Conservation (phyloP, 2,113 vertebrate genomes). For the Machaerirhynchus nigripectus region DNA sequence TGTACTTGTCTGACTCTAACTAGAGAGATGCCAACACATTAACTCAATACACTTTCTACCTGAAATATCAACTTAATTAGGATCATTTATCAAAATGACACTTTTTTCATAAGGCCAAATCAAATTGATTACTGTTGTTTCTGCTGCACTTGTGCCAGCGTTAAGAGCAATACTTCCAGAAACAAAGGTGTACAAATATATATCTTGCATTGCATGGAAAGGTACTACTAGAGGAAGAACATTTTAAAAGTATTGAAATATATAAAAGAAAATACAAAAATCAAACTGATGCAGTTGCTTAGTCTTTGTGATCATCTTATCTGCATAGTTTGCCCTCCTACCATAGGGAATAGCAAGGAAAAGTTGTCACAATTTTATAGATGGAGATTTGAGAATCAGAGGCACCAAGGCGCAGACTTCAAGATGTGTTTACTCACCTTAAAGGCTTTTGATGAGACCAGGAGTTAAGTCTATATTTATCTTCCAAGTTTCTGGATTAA, state of each 20-base stretch:
- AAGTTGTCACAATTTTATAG: neutral
- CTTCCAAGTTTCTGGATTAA: neutral
- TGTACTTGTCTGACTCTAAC: constrained; percentile 59
- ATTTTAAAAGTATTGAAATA: neutral
- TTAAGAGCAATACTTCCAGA: constrained; percentile 49
- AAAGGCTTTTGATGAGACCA: neutral
- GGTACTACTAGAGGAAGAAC: neutral
- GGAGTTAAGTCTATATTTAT: neutral
- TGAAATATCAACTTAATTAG: constrained; percentile 75
- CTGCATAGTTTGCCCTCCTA: neutral
- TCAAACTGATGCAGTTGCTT: neutral
- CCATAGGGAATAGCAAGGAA: neutral
- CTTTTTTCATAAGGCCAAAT: constrained; percentile 70
- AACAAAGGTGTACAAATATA: constrained; percentile 17
- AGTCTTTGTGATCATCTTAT: neutral
- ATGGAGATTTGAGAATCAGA: neutral
- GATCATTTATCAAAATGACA: constrained; percentile 77
- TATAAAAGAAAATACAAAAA: neutral
- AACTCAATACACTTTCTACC: constrained; percentile 70
- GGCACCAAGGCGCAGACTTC: neutral
- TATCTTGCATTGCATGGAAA: neutral
- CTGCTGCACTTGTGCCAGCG: constrained; percentile 15
- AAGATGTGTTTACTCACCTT: neutral
- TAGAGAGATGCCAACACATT: constrained; percentile 41
- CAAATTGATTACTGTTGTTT: constrained; percentile 71